A percentile compares a stretch with the other conserved stretches of the same genome.
Conservation (phyloP, 2,113 vertebrate genomes). For the Genyomyrus donnyi region DNA sequence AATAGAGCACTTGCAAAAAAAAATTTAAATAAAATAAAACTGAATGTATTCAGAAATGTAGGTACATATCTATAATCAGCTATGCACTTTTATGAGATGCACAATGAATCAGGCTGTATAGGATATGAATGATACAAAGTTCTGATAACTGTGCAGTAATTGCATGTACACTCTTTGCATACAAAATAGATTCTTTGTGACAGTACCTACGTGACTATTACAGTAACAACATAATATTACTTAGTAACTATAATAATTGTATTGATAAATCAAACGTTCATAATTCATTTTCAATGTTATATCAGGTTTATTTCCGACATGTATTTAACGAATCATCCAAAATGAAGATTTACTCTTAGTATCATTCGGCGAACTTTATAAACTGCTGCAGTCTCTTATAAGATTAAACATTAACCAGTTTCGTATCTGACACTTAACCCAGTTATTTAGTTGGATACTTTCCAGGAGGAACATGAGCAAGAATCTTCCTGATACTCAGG, state of each 20-base stretch:
- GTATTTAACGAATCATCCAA: neutral
- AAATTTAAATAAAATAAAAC: neutral
- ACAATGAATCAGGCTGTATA: neutral
- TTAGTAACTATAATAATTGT: neutral
- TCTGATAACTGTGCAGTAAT: neutral
- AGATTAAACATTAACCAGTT: neutral
- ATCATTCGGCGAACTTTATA: neutral
- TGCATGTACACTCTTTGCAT: neutral
- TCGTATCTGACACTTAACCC: neutral
- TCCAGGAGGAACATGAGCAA: neutral
- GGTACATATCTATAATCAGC: neutral
- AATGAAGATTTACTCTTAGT: neutral
- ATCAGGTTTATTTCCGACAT: neutral
- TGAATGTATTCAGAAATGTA: neutral
- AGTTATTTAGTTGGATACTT: slow-evolving; percentile 5
- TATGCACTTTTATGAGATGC: neutral
- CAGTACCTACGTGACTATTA: neutral
- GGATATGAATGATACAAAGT: neutral
- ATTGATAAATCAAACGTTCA: neutral
- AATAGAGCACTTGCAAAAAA: slow-evolving; percentile 17
- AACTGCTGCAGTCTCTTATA: neutral
- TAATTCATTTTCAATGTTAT: neutral
- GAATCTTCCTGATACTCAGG: neutral
- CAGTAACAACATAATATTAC: neutral
- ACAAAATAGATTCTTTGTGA: neutral